Evolutionary conservation across 2,888 invertebrate species (phyloP).

Genomic region (Proisotoma minuta): DNA sequence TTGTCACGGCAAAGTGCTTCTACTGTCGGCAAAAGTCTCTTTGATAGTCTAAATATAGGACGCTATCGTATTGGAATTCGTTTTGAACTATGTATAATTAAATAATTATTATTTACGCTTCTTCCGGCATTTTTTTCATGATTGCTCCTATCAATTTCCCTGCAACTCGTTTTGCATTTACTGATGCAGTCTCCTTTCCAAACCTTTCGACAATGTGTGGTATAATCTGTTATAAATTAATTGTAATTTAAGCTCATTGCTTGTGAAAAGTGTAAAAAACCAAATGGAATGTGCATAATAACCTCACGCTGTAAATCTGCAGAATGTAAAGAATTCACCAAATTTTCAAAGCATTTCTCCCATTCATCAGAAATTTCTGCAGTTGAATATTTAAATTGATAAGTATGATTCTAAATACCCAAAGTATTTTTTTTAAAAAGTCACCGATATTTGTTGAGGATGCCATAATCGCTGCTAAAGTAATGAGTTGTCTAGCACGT

Average conservation of each 20-base stretch:
- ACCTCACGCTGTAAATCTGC: slow-evolving; percentile 14
- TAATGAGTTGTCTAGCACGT: slow-evolving; percentile 1
- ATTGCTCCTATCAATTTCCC: slow-evolving; percentile 12
- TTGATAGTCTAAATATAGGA: slow-evolving; percentile 21
- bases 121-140: slow-evolving; percentile 7
- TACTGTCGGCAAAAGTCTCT: slow-evolving; percentile 26
- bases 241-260: neutral
- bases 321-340: neutral
- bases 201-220: slow-evolving; percentile 14
- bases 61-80: neutral
- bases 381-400: too few species aligned
- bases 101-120: slow-evolving; percentile 4
- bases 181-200: neutral
- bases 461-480: neutral
- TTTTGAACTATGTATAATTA: neutral
- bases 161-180: slow-evolving; percentile 10
- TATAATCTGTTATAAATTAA: slow-evolving; percentile 10
- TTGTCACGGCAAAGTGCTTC: slow-evolving; percentile 21
- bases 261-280: too few species aligned
- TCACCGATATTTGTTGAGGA: neutral
- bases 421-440: neutral
- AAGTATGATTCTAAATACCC: neutral
- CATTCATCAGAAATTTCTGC: slow-evolving; percentile 8
- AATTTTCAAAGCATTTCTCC: slow-evolving; percentile 1
- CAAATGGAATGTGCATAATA: neutral